These are phyloP conservation scores for Neomonachus schauinslandi DNA, from an alignment of 2,113 vertebrate genomes.

Conservation along the genomic window DNA sequence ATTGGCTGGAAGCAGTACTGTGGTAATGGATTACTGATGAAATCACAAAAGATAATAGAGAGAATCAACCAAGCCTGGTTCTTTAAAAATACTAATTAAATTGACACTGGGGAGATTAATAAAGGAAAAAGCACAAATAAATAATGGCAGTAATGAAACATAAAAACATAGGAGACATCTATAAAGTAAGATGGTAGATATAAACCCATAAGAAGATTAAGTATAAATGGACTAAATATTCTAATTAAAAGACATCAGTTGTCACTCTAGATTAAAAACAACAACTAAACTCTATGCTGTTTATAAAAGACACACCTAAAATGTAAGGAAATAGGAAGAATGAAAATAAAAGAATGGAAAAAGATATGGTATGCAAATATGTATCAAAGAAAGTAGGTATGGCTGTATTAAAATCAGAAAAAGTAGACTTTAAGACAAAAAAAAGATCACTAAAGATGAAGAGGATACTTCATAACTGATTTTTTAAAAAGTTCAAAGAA, in stretches of 20 bases:
- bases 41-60: background rate
- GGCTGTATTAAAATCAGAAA: conserved; percentile 2
- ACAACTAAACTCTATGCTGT: background rate
- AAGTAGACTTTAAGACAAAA: background rate
- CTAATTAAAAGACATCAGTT: background rate
- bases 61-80: background rate
- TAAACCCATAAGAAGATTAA: background rate
- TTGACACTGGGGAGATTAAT: background rate
- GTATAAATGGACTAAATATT: background rate
- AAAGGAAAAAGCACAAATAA: background rate
- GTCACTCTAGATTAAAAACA: background rate
- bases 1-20: background rate
- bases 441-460: background rate
- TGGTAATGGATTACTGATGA: background rate
- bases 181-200: background rate
- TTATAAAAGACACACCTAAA: background rate
- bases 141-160: background rate
- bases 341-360: background rate
- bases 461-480: background rate
- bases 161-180: background rate
- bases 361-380: background rate
- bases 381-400: background rate
- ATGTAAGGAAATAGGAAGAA: background rate
- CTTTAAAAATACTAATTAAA: conserved; percentile 22
- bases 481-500: background rate